These are phyloP conservation scores for Neria commutata DNA, from an alignment of 2,888 invertebrate species.

Conservation along the genomic window DNA sequence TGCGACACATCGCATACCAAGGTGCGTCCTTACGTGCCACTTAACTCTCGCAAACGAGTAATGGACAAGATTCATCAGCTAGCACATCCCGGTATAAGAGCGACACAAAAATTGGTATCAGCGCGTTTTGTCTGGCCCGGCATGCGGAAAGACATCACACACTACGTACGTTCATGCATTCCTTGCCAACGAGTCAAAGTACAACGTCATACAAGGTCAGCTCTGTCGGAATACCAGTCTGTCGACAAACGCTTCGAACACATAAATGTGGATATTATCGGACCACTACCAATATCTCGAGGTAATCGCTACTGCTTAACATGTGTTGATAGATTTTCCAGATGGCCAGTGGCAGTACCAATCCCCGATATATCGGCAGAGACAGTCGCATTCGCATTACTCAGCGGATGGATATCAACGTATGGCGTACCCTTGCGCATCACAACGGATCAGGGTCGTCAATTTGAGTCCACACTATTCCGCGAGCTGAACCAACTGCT, in stretches of 20 bases:
- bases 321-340: conserved; percentile 13
- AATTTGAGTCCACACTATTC: conserved; percentile 6
- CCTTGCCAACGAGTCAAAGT: conserved; percentile 5
- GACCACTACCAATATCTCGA: conserved; percentile 15
- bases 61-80: neutral
- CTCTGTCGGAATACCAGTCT: neutral
- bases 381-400: conserved; percentile 14
- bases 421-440: conserved; percentile 1
- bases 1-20: conserved; percentile 8
- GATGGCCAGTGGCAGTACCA: conserved; percentile 22
- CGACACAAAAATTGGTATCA: neutral
- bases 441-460: conserved; percentile 1
- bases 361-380: conserved; percentile 23
- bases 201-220: neutral
- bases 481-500: neutral
- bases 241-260: neutral
- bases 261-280: conserved; percentile 14
- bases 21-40: conserved; percentile 11
- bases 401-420: conserved; percentile 8
- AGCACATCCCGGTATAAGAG: conserved; percentile 2
- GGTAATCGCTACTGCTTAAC: conserved; percentile 17
- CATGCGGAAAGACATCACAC: conserved; percentile 8
- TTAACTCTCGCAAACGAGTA: neutral
- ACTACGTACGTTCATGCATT: neutral
- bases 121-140: neutral